phyloP scores from a whole-genome alignment of 2,797 vertebrate species.

The Artibeus jamaicensis region DNA sequence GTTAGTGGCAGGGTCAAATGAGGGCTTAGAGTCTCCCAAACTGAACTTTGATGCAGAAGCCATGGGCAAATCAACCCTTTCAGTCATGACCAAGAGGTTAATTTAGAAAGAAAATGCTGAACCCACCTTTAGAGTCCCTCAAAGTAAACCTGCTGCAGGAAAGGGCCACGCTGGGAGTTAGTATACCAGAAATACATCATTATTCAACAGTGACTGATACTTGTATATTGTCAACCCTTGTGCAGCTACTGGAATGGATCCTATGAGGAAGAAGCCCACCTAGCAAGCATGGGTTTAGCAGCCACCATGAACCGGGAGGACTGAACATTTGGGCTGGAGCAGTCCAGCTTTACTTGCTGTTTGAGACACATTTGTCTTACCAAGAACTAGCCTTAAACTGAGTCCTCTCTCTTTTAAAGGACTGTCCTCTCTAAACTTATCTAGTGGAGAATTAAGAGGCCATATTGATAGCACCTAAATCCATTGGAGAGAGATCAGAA shows the following conservation, averaged over 20 bases:
- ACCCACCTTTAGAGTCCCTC: neutral
- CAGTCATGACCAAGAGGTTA: neutral
- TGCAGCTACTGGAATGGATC: neutral
- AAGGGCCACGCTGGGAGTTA: neutral
- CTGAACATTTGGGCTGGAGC: neutral
- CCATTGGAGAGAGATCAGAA: neutral
- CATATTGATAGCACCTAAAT: neutral
- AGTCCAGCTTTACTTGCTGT: neutral
- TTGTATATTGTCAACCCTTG: neutral
- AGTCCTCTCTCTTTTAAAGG: neutral
- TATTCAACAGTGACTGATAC: neutral
- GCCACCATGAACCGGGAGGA: neutral
- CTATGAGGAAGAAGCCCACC: neutral
- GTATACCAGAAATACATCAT: neutral
- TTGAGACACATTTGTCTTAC: neutral
- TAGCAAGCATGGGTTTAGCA: fast-evolving
- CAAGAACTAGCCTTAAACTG: neutral
- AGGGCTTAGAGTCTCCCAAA: neutral
- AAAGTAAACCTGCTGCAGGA: neutral
- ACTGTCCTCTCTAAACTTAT: neutral
- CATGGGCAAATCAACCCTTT: neutral
- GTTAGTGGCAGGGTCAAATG: neutral
- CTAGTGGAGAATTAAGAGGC: neutral
- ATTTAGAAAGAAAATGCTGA: constrained; percentile 15
- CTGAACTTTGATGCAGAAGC: neutral